Conservation (phyloP, 2,113 vertebrate genomes). For the Paratilapia polleni region DNA sequence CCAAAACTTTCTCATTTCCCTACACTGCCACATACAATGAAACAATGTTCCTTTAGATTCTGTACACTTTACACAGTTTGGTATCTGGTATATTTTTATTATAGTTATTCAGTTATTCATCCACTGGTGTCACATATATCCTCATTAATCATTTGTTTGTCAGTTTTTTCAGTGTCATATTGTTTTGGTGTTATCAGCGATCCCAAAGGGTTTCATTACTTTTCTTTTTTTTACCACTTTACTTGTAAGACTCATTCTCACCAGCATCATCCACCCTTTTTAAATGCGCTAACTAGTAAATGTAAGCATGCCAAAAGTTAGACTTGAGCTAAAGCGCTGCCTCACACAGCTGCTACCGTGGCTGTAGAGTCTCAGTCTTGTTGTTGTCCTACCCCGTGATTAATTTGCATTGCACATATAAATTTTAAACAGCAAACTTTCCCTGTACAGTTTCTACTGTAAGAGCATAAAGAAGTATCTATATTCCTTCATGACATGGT, state of each 20-base stretch:
- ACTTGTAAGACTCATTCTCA: neutral
- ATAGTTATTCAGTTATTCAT: no score
- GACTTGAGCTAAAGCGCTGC: neutral
- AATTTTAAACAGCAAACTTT: rapidly evolving
- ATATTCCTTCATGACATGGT: neutral
- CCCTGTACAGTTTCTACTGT: neutral
- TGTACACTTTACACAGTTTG: no score
- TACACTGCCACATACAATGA: no score
- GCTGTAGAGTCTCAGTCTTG: neutral
- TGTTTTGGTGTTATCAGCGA: neutral
- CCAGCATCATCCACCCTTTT: neutral
- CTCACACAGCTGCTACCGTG: neutral
- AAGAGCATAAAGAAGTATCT: neutral
- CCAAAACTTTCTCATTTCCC: no score
- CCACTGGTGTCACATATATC: no score
- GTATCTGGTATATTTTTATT: no score
- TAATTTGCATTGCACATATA: neutral
- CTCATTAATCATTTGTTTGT: no score
- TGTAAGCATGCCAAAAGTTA: neutral
- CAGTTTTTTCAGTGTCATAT: neutral
- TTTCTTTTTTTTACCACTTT: neutral
- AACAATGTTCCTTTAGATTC: no score
- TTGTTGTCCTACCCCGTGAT: neutral
- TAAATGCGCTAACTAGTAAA: neutral
- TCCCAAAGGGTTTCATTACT: neutral